A percentile compares a stretch with the other conserved stretches of the same genome.
Evolutionary conservation across 1,140 invertebrate species (phyloP).

Genomic region (Zaprionus lachaisei): DNA sequence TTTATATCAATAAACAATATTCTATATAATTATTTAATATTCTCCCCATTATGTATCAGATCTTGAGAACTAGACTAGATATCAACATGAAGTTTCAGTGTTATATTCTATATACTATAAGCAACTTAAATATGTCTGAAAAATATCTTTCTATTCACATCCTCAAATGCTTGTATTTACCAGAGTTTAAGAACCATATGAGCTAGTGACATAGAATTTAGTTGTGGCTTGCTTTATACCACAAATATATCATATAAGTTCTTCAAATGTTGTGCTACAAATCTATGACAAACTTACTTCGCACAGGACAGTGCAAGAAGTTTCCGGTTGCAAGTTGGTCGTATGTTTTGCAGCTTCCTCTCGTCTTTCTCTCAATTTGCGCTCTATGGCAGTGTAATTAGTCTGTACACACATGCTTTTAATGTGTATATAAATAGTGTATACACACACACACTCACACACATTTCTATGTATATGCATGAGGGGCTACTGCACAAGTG

Average conservation of each 20-base stretch:
- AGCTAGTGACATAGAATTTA: not conserved
- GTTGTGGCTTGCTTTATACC: not conserved
- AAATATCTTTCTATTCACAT: not conserved
- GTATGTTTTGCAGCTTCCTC: constrained; percentile 12
- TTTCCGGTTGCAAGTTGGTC: constrained; percentile 8
- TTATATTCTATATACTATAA: not conserved
- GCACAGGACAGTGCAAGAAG: not conserved
- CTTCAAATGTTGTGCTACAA: not conserved
- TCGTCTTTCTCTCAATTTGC: constrained; percentile 31
- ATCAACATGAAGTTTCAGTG: not conserved
- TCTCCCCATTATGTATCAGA: not conserved
- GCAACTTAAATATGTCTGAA: not conserved
- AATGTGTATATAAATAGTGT: constrained; percentile 6
- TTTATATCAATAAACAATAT: too few species aligned
- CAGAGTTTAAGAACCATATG: not conserved
- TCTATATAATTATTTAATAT: too few species aligned
- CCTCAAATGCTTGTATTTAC: accelerated
- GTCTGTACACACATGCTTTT: constrained; percentile 9
- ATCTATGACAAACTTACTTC: not conserved
- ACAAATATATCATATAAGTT: not conserved
- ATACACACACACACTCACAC: not conserved
- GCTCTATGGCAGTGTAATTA: constrained; percentile 23
- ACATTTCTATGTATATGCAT: not conserved
- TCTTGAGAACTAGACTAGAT: not conserved
- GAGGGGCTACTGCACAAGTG: constrained; percentile 64